phyloP scores from a whole-genome alignment of 2,888 invertebrate genomes.

The Eilema sororculum region DNA sequence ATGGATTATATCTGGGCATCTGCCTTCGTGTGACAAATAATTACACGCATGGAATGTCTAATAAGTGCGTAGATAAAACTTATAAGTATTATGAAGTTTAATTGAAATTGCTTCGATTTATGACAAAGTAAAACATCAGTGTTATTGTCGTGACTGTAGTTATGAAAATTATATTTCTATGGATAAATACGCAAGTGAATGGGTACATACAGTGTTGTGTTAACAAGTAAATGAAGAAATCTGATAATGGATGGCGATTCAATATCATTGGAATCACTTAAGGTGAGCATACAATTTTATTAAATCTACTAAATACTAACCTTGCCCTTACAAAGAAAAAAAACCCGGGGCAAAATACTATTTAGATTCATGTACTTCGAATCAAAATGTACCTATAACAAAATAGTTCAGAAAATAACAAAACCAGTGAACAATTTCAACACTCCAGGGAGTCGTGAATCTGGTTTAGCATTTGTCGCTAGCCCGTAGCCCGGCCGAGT shows the following conservation, averaged over 20 bases:
- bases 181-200: slow-evolving; percentile 38
- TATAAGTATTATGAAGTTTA: slow-evolving; percentile 31
- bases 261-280: slow-evolving; percentile 40
- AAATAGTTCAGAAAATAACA: slow-evolving; percentile 2
- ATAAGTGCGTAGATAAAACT: slow-evolving; percentile 37
- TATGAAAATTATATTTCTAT: slow-evolving; percentile 46
- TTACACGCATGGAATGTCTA: slow-evolving; percentile 47
- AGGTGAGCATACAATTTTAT: slow-evolving; percentile 44
- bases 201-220: slow-evolving; percentile 31
- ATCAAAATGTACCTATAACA: slow-evolving; percentile 4
- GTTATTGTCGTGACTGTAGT: slow-evolving; percentile 44
- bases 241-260: slow-evolving; percentile 41
- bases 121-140: slow-evolving; percentile 19
- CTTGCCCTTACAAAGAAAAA: not conserved
- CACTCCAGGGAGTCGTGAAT: slow-evolving; percentile 26
- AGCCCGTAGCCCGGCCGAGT: slow-evolving; percentile 32
- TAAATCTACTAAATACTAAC: not conserved
- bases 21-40: slow-evolving; percentile 66
- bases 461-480: slow-evolving; percentile 21
- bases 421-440: slow-evolving; percentile 21
- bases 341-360: not conserved
- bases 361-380: not conserved
- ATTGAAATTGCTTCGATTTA: slow-evolving; percentile 2
- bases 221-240: slow-evolving; percentile 27
- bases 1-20: slow-evolving; percentile 64